Percentiles rank a stretch among this genome's conserved stretches.
These are phyloP conservation scores for Pteronura brasiliensis DNA, from an alignment of 2,113 vertebrate genomes.

Conservation along the genomic window DNA sequence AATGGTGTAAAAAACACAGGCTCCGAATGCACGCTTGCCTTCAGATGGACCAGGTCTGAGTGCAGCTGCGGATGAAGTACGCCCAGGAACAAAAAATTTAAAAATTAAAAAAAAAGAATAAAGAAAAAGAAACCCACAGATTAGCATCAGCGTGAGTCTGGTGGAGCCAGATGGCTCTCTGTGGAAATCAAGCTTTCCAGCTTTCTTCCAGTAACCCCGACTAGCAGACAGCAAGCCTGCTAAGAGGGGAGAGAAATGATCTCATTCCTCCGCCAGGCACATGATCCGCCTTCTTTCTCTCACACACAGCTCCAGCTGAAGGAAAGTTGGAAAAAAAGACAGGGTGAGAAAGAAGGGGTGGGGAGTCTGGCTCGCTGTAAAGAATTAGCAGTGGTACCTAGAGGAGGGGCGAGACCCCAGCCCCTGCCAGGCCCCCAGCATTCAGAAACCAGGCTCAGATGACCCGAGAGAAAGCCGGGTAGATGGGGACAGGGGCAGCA, in stretches of 20 bases:
- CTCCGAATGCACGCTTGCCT: slow-evolving; percentile 67
- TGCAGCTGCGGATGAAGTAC: slow-evolving; percentile 83
- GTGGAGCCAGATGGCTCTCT: slow-evolving; percentile 83
- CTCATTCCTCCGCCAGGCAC: slow-evolving; percentile 72
- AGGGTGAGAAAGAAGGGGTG: background rate
- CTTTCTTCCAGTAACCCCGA: slow-evolving; percentile 77
- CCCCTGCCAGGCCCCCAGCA: background rate
- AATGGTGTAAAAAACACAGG: slow-evolving; percentile 76
- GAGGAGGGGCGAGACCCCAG: accelerated
- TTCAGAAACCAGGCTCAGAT: background rate
- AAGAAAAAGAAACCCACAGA: slow-evolving; percentile 78
- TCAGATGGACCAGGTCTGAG: slow-evolving; percentile 76
- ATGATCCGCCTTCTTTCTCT: slow-evolving; percentile 35
- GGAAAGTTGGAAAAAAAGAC: slow-evolving; percentile 48
- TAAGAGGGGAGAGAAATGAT: slow-evolving; percentile 76
- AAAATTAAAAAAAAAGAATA: slow-evolving; percentile 48
- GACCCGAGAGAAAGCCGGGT: background rate
- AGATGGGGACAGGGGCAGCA: background rate
- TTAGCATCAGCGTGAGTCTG: slow-evolving; percentile 82
- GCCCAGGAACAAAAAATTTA: slow-evolving; percentile 60
- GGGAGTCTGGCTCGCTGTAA: background rate
- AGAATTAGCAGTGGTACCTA: slow-evolving; percentile 38
- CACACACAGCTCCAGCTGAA: slow-evolving; percentile 59
- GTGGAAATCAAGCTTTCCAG: slow-evolving; percentile 70
- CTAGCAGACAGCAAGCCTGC: slow-evolving; percentile 70